Conservation (phyloP, 2,113 vertebrate genomes). For the Falco punctatus region DNA sequence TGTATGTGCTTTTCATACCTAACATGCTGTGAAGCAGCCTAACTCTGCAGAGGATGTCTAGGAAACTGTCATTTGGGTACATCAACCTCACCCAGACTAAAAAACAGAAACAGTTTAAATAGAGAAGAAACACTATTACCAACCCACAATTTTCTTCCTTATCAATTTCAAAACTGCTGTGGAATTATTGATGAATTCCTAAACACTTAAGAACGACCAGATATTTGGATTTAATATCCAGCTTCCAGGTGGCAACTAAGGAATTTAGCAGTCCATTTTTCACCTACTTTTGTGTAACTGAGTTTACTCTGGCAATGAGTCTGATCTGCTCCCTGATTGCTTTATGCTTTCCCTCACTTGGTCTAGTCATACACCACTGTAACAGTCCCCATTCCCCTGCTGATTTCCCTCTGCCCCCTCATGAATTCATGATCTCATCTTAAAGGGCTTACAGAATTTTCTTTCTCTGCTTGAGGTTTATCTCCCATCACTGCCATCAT, state of each 20-base stretch:
- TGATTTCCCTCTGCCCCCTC: not conserved
- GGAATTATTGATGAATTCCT: not conserved
- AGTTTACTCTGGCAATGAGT: not conserved
- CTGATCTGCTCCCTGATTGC: not conserved
- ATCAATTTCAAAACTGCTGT: not conserved
- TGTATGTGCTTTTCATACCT: not conserved
- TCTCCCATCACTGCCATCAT: not conserved
- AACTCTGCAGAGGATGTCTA: not conserved
- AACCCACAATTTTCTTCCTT: not conserved
- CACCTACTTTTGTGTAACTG: not conserved
- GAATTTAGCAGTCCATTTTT: not conserved
- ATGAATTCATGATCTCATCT: not conserved
- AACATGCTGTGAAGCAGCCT: not conserved
- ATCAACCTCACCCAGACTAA: not conserved
- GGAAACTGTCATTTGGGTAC: not conserved
- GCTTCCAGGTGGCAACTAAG: not conserved
- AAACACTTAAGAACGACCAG: not conserved
- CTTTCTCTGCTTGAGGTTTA: not conserved
- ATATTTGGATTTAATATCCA: not conserved
- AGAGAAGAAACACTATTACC: not conserved
- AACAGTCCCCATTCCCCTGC: not conserved
- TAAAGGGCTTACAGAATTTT: not conserved
- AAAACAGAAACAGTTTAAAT: not conserved
- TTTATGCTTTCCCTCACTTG: not conserved
- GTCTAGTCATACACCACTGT: not conserved